A percentile compares a stretch with the other conserved stretches of the same genome.
phyloP scores from a whole-genome alignment of 2,797 vertebrate genomes.

The Eulemur rubriventer region DNA sequence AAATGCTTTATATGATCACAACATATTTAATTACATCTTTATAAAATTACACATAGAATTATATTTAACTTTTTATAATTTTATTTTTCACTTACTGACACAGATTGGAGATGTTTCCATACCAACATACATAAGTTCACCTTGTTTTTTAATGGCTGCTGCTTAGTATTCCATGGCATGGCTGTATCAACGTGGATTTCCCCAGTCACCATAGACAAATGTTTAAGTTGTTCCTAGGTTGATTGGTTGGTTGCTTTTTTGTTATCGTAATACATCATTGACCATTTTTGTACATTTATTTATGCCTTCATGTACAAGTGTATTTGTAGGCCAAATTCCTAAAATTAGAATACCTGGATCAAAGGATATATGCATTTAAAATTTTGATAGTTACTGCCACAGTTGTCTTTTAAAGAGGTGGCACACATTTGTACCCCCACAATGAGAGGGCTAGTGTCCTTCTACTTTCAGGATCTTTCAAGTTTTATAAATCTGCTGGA shows the following conservation, averaged over 20 bases:
- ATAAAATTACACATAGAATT: not conserved
- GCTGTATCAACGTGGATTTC: not conserved
- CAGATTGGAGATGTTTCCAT: not conserved
- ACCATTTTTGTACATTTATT: not conserved
- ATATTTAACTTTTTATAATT: not conserved
- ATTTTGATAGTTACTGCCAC: not conserved
- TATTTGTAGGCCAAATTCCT: not conserved
- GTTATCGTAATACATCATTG: not conserved
- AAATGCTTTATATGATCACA: slow-evolving; percentile 18
- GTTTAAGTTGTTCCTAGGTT: not conserved
- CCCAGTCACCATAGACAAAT: not conserved
- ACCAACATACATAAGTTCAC: not conserved
- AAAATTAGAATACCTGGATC: not conserved
- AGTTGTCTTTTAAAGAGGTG: not conserved
- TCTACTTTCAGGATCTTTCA: not conserved
- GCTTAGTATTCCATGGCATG: not conserved
- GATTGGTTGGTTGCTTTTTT: not conserved
- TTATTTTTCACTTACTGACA: not conserved
- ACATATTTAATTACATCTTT: not conserved
- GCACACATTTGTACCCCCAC: not conserved
- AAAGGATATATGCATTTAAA: not conserved
- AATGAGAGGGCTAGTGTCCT: not conserved
- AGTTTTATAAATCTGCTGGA: not conserved
- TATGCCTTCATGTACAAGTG: not conserved
- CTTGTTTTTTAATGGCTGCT: not conserved